Conservation (phyloP, 2,888 invertebrate genomes). For the Lasioglossum villosulum region DNA sequence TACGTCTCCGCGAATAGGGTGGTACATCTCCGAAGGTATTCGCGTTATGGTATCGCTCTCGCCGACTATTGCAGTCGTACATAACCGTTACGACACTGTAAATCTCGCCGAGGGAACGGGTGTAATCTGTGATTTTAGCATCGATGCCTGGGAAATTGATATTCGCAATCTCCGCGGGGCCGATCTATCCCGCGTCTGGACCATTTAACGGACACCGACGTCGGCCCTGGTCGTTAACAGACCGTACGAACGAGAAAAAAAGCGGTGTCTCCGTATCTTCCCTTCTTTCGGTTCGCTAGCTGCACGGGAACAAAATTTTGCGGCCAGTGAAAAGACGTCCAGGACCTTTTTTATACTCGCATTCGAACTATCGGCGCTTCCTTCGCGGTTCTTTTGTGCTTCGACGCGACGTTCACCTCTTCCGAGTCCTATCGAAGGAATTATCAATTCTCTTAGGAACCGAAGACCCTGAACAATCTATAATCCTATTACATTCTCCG, state of each 20-base stretch:
- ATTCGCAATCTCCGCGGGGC: slow-evolving; percentile 58
- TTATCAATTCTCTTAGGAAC: slow-evolving; percentile 25
- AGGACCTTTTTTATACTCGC: slow-evolving; percentile 46
- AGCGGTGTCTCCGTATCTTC: slow-evolving; percentile 54
- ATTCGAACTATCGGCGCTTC: slow-evolving; percentile 45
- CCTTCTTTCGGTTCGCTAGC: slow-evolving; percentile 52
- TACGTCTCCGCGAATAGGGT: slow-evolving; percentile 18
- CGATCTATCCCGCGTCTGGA: slow-evolving; percentile 62
- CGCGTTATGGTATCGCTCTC: slow-evolving; percentile 26
- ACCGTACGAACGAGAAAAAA: slow-evolving; percentile 54
- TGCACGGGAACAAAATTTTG: slow-evolving; percentile 47
- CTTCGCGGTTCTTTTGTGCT: slow-evolving; percentile 37
- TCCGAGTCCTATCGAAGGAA: slow-evolving; percentile 15
- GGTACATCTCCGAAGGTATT: not conserved
- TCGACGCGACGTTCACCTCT: slow-evolving; percentile 27
- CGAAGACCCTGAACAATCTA: not conserved
- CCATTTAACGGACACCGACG: slow-evolving; percentile 68
- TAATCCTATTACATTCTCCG: not conserved
- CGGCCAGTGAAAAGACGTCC: slow-evolving; percentile 31
- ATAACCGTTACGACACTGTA: slow-evolving; percentile 56
- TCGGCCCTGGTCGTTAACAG: slow-evolving; percentile 69
- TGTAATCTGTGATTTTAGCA: slow-evolving; percentile 50
- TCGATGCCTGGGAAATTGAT: slow-evolving; percentile 60
- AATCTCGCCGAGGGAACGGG: slow-evolving; percentile 36
- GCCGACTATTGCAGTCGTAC: slow-evolving; percentile 32